Evolutionary conservation across 2,888 invertebrate species (phyloP).

Genomic region (Opisthograptis luteolata): DNA sequence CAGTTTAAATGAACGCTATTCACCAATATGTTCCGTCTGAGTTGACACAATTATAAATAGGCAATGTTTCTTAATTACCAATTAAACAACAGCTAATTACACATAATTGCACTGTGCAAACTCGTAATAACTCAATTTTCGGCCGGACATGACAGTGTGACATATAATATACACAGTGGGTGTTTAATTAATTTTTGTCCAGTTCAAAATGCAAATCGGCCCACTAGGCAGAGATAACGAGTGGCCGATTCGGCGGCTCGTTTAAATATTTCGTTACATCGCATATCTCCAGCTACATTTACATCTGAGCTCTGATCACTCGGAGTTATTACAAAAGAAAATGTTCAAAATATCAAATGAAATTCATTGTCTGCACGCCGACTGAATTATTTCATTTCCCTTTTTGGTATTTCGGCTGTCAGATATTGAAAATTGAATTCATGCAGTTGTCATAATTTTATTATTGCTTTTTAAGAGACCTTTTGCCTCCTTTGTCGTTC

Average conservation of each 20-base stretch:
- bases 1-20: not conserved
- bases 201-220: constrained; percentile 17
- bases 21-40: not conserved
- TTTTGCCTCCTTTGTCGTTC: not conserved
- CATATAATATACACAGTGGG: not conserved
- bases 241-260: not conserved
- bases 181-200: constrained; percentile 16
- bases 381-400: not conserved
- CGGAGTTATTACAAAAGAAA: not conserved
- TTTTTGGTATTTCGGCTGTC: not conserved
- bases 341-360: not conserved
- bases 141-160: not conserved
- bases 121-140: constrained; percentile 3
- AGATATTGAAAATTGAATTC: not conserved
- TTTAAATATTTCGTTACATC: constrained; percentile 6
- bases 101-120: not conserved
- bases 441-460: not conserved
- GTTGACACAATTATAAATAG: not conserved
- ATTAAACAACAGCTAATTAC: constrained; percentile 14
- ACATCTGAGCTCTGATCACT: not conserved
- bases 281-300: not conserved
- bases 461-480: not conserved
- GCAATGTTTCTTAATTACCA: constrained; percentile 5
- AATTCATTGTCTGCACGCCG: not conserved
- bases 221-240: constrained; percentile 14